These are phyloP conservation scores for Leucoraja ocellata DNA, from an alignment of 2,797 vertebrate species.

Conservation along the genomic window DNA sequence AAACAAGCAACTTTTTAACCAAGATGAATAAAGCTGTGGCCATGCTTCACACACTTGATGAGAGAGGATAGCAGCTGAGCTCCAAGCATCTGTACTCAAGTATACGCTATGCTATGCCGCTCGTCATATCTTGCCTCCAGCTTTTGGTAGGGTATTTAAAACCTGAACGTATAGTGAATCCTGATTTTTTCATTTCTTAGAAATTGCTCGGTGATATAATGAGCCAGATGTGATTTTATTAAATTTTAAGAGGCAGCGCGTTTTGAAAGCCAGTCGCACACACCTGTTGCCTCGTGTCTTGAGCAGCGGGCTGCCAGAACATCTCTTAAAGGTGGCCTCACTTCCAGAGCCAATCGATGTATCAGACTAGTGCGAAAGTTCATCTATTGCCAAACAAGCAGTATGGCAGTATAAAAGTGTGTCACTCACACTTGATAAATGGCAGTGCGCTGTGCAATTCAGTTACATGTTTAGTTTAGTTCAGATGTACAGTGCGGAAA, in stretches of 20 bases:
- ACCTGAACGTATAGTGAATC: background rate
- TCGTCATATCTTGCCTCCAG: background rate
- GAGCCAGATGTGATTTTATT: background rate
- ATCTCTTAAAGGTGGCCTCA: background rate
- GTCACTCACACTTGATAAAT: conserved; percentile 11
- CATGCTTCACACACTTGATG: background rate
- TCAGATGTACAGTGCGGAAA: no score
- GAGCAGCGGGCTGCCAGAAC: background rate
- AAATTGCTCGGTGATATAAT: background rate
- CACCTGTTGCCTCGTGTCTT: background rate
- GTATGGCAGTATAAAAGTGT: background rate
- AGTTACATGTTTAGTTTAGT: conserved; percentile 11
- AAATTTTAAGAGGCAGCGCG: background rate
- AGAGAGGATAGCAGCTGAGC: background rate
- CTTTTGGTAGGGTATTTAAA: background rate
- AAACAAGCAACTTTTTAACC: conserved; percentile 29
- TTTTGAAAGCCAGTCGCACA: background rate
- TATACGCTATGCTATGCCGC: background rate
- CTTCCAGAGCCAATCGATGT: background rate
- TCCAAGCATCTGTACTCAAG: background rate
- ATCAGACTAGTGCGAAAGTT: background rate
- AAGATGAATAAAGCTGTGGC: background rate
- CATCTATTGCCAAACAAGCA: background rate
- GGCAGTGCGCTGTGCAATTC: background rate
- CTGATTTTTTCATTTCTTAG: conserved; percentile 11